Conservation (phyloP, 2,113 vertebrate species). For the Zosterops borbonicus region DNA sequence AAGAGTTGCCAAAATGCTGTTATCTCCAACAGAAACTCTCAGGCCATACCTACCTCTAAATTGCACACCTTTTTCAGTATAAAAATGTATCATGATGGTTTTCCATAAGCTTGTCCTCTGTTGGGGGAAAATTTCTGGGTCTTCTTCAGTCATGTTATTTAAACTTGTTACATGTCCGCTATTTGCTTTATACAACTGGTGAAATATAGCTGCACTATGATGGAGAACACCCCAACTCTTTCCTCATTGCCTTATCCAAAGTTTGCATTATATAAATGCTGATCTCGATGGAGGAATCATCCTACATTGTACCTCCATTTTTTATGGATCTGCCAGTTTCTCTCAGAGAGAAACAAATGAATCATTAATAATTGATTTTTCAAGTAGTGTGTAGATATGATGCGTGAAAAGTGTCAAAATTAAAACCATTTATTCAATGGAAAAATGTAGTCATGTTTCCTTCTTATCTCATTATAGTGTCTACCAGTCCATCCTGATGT, state of each 20-base stretch:
- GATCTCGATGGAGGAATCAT: background rate
- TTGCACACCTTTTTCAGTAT: background rate
- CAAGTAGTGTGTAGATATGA: background rate
- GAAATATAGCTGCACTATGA: background rate
- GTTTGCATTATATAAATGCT: background rate
- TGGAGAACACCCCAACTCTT: background rate
- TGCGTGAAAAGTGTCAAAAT: background rate
- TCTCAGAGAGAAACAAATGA: background rate
- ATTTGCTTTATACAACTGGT: background rate
- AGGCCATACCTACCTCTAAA: background rate
- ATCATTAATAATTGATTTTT: background rate
- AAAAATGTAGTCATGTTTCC: background rate
- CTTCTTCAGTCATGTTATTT: background rate
- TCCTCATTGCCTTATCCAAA: background rate
- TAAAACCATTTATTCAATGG: background rate
- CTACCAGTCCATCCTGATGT: background rate
- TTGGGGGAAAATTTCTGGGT: background rate
- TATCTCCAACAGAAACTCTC: background rate
- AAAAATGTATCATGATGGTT: accelerated
- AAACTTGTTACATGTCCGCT: background rate
- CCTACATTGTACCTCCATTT: background rate
- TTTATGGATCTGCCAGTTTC: background rate
- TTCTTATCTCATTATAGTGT: background rate
- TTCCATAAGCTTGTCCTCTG: background rate
- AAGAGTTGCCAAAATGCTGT: background rate